Evolutionary conservation across 2,888 invertebrate species (phyloP).

Genomic region (Clistopyga incitator): DNA sequence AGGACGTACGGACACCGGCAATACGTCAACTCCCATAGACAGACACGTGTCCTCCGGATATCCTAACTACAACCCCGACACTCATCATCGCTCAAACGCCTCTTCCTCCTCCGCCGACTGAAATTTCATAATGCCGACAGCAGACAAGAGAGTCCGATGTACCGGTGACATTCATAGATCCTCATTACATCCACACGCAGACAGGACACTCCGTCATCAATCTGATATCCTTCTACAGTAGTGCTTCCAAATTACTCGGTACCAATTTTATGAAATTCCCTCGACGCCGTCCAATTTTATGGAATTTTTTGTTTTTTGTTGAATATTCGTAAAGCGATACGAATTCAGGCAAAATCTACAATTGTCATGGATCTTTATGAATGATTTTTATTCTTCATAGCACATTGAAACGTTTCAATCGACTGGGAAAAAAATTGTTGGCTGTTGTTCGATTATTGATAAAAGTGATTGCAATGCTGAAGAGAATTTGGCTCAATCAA

Average conservation of each 20-base stretch:
- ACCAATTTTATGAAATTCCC: too few relatives aligned
- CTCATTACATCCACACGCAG: background rate
- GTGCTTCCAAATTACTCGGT: too few relatives aligned
- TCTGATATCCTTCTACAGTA: background rate
- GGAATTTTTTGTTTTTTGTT: too few relatives aligned
- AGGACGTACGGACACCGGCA: constrained; percentile 4
- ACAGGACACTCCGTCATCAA: constrained; percentile 16
- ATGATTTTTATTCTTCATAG: too few relatives aligned
- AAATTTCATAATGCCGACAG: constrained; percentile 49
- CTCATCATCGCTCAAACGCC: constrained; percentile 38
- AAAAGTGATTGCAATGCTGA: background rate
- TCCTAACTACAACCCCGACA: constrained; percentile 20
- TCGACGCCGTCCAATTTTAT: too few relatives aligned
- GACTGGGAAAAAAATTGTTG: background rate
- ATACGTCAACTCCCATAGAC: constrained; percentile 46
- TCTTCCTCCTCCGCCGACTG: constrained; percentile 13
- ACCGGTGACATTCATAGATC: background rate
- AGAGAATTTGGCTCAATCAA: background rate
- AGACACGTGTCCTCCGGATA: constrained; percentile 38
- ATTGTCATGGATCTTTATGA: too few relatives aligned
- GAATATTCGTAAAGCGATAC: too few relatives aligned
- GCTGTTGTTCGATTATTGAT: background rate
- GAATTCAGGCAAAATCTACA: too few relatives aligned
- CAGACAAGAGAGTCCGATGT: constrained; percentile 20
- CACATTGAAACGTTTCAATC: too few relatives aligned